A percentile compares a stretch with the other conserved stretches of the same genome.
These are phyloP conservation scores for mouse (Mus musculus) DNA, from an alignment of 2,113 vertebrate genomes.

Conservation along the genomic window GRCm39 chr13:95275001-95275500, in stretches of 20 bases:
- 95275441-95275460: conserved; percentile 30
- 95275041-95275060: neutral
- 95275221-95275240: neutral
- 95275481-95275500: neutral
- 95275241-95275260: neutral
- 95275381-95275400: neutral
- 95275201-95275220: neutral
- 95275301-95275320: neutral
- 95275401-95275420: neutral
- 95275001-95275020: neutral
- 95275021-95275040: neutral
- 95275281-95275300: neutral
- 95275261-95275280: neutral
- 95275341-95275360: neutral
- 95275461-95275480: conserved; percentile 41
- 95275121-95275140: neutral
- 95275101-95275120: neutral
- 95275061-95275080: neutral
- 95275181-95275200: neutral
- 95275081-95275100: neutral
- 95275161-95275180: neutral
- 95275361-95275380: neutral
- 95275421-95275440: conserved; percentile 5
- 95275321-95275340: neutral
- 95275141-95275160: neutral